Base-by-base conservation (phyloP, 2,797 vertebrate species). In the Lutjanus campechanus region DNA sequence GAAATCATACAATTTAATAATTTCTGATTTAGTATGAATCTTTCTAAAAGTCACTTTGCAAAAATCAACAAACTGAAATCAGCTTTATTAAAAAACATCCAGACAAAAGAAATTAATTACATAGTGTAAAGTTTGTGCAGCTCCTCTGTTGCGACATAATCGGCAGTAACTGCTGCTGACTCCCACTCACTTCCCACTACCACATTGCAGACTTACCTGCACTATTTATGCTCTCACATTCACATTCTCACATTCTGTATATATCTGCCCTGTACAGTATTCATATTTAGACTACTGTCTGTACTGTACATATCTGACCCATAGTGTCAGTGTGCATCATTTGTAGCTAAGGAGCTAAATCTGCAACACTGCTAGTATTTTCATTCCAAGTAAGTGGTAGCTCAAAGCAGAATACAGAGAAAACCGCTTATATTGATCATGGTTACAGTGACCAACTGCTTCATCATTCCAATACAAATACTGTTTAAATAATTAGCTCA, bases 1-100 rank as follows among this genome's bases (percentile, higher is more conserved):
- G 1, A 25, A 72, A 16, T 62, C 0, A 1, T n/a, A 29, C 9
- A 11, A 36, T 4, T 51, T 3, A 19, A 53, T 53, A 2, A 22
- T 8, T 43, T 73, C 25, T 64, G 2, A 46, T 46, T 19, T 53
- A 22, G 41, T 55, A 51, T 60, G 11, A 13, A 15, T 70, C 11
- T 53, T 9, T 29, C 15, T 68, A 16, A 59, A 67, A 44, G 36
- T 66, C 11, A 17, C 29, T 70, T 41, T 36, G 43, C 6, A 36
- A 46, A 51, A 6, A 13, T 7, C 12, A 25, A 6, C 36, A 67
- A 19, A 22, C 19, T 44, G 8, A 36, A 6, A 8, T 47, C 10
- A 53, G 15, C 19, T 20, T 62, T 17, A 73, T 58, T 40, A 19
- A 15, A 72, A 47, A 61, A 64, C 46, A n/a, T 59, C 41, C 17